A percentile compares a stretch with the other conserved stretches of the same genome.
phyloP scores from a whole-genome alignment of 2,113 vertebrate genomes.

The Anser cygnoides region DNA sequence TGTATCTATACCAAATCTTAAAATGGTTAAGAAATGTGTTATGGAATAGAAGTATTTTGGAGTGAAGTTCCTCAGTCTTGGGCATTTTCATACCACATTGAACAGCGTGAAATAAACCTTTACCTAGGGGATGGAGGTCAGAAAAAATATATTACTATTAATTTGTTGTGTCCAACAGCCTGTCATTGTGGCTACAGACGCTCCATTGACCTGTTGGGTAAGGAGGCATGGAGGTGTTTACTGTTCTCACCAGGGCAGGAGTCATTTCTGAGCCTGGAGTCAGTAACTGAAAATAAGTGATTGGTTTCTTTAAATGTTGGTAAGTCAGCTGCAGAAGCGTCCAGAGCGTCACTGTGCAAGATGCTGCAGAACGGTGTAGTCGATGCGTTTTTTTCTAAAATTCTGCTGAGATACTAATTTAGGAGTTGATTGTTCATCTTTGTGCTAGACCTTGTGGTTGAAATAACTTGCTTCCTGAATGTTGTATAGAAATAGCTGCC shows the following conservation, averaged over 20 bases:
- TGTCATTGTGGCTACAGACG: constrained; percentile 1
- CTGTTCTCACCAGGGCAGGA: neutral
- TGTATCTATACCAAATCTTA: neutral
- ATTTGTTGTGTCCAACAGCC: constrained; percentile 6
- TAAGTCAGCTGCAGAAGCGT: neutral
- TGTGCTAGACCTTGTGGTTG: constrained; percentile 2
- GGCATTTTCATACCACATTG: neutral
- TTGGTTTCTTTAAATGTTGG: neutral
- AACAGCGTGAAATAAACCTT: neutral
- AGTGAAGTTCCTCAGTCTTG: neutral
- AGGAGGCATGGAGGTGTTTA: neutral
- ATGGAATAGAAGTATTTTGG: neutral
- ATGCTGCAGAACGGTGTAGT: neutral
- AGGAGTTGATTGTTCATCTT: constrained; percentile 16
- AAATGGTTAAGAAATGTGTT: neutral
- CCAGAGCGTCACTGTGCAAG: neutral
- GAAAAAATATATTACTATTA: neutral
- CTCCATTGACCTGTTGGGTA: neutral
- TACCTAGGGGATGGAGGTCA: constrained; percentile 16
- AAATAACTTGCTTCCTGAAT: neutral
- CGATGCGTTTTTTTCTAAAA: neutral
- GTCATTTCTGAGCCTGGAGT: neutral
- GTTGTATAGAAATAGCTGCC: neutral
- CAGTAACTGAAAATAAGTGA: neutral
- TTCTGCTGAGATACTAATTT: constrained; percentile 20